Evolutionary conservation across 2,113 vertebrate species (phyloP).

Genomic region (Leptocoma aspasia): DNA sequence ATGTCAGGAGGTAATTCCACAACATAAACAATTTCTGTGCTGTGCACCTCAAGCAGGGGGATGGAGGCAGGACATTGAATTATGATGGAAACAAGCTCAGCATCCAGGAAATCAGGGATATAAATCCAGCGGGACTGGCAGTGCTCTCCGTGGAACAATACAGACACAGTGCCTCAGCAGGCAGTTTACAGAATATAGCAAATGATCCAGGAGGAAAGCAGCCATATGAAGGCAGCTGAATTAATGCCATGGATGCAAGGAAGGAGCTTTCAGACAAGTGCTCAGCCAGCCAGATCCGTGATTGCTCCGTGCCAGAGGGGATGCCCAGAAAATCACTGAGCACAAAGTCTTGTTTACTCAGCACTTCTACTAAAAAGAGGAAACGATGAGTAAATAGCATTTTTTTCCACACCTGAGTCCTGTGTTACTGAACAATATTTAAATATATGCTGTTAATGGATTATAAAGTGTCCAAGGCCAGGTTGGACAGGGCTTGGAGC

Average conservation of each 20-base stretch:
- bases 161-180: slow-evolving; percentile 9
- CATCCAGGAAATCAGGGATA: slow-evolving; percentile 35
- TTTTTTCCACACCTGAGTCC: background rate
- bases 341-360: background rate
- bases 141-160: background rate
- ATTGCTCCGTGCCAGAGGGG: background rate
- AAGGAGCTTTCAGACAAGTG: background rate
- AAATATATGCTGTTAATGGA: background rate
- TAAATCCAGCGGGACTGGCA: slow-evolving; percentile 30
- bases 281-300: background rate
- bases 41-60: slow-evolving; percentile 21
- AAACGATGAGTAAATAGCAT: background rate
- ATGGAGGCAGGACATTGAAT: slow-evolving; percentile 37
- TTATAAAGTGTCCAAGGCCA: rapidly evolving
- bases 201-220: slow-evolving; percentile 34
- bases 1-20: slow-evolving; percentile 65
- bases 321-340: background rate
- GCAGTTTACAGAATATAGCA: background rate
- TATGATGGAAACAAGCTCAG: slow-evolving; percentile 32
- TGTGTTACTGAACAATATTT: background rate
- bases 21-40: slow-evolving; percentile 43
- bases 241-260: background rate
- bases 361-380: background rate
- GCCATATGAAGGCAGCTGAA: background rate
- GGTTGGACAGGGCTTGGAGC: background rate